These are phyloP conservation scores for Scalopus aquaticus DNA, from an alignment of 2,113 vertebrate genomes.

Conservation along the genomic window DNA sequence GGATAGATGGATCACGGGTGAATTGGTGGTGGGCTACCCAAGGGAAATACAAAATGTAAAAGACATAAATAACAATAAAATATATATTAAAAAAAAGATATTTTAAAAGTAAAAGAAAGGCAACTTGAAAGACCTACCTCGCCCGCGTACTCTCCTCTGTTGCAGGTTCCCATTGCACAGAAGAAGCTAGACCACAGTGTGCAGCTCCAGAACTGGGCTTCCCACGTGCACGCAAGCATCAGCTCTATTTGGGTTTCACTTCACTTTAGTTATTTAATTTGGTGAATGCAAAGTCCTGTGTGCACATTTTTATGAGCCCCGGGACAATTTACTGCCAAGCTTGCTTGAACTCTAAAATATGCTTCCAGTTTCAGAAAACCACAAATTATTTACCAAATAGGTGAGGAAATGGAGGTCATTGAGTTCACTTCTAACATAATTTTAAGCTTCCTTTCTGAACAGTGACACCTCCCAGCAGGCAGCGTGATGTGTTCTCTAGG, in stretches of 20 bases:
- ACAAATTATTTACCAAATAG: slow-evolving; percentile 65
- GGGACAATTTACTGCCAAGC: slow-evolving; percentile 43
- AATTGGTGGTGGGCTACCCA: too few relatives aligned
- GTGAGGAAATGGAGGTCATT: slow-evolving; percentile 66
- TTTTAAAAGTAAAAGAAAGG: background rate
- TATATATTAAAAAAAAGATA: too few relatives aligned
- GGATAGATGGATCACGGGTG: too few relatives aligned
- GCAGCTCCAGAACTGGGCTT: background rate
- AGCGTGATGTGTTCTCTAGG: background rate
- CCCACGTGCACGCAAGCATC: fast-evolving
- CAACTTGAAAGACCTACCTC: too few relatives aligned
- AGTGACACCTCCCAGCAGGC: slow-evolving; percentile 11
- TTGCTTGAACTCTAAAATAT: slow-evolving; percentile 56
- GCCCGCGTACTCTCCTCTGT: background rate
- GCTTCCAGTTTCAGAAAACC: slow-evolving; percentile 51
- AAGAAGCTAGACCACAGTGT: background rate
- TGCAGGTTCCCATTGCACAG: background rate
- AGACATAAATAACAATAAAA: too few relatives aligned
- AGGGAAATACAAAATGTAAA: too few relatives aligned
- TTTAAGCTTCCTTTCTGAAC: slow-evolving; percentile 59
- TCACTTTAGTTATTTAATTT: slow-evolving; percentile 30
- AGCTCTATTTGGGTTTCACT: slow-evolving; percentile 29
- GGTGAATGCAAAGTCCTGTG: slow-evolving; percentile 37
- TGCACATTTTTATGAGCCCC: slow-evolving; percentile 40
- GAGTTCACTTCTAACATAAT: slow-evolving; percentile 53